Evolutionary conservation across 2,113 vertebrate species (phyloP), one percentile per base, ranked within the genome.

Genomic region (Silurus meridionalis): DNA sequence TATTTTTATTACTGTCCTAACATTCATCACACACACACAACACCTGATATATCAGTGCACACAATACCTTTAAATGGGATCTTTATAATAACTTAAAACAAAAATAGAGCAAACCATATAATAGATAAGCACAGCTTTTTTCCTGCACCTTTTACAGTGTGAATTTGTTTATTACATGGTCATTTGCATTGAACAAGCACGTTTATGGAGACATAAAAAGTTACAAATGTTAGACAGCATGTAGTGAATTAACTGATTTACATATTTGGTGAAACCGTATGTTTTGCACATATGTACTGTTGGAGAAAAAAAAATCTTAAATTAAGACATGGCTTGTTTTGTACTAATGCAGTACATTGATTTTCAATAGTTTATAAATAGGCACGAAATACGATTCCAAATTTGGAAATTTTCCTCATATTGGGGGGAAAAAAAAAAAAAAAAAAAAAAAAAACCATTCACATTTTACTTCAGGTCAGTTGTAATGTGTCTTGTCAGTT

Each of bases 1-100:
- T 37, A 82, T 37, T 46, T 86, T 85, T 85, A 87, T 87, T 89
- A 83, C 23, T 72, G 15, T 83, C 8, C 69, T 17, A 81, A 50
- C 46, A 87, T 7, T 71, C 67, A 63, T 19, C 14, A 60, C 50
- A 57, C 66, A 57, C 66, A 69, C 48, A 64, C 6, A 37, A 52
- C 21, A 72, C 46, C 8, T 67, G 28, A 77, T 23, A 46, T 72
- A 69, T 84, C 53, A 66, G 63, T 69, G 61, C 79, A 63, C 80
- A 83, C 9, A 17, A 14, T 28, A 74, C 61, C 25, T 21, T 46
- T 37, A 37, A 37, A 80, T 3, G 6, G 15, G 23, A 53, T 19
- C 77, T 58, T 80, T 80, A 80, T 21, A 60, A 57, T 72, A 81
- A 80, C 13, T 57, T 55, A 85, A 85, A 85, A 78, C 2, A 50